Evolutionary conservation across 2,797 vertebrate genomes (phyloP).

Genomic region (Natrix natrix): DNA sequence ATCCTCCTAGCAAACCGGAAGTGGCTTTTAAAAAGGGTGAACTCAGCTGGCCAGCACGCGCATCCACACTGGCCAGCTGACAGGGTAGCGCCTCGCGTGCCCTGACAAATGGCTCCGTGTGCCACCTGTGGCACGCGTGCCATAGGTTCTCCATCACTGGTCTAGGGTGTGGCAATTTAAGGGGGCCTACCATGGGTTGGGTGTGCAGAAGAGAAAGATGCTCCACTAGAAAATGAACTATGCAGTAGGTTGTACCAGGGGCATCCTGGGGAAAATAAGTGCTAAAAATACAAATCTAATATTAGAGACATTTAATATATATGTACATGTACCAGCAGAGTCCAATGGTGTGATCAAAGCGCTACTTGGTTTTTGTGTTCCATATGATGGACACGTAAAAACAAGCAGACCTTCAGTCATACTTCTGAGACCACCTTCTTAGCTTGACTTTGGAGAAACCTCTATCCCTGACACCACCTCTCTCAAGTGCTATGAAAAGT

Average conservation of each 20-base stretch:
- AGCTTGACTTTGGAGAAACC: not conserved
- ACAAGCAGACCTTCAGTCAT: not conserved
- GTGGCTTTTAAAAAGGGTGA: too few relatives aligned
- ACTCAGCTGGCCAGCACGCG: too few relatives aligned
- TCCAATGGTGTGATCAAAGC: not conserved
- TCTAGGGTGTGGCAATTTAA: not conserved
- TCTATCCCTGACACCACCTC: not conserved
- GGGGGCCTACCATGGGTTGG: not conserved
- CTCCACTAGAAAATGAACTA: not conserved
- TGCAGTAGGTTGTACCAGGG: not conserved
- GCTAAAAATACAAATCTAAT: not conserved
- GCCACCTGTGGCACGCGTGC: too few relatives aligned
- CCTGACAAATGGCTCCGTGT: too few relatives aligned
- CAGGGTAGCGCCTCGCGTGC: too few relatives aligned
- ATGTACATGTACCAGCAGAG: not conserved
- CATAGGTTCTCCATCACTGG: too few relatives aligned
- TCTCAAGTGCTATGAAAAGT: not conserved
- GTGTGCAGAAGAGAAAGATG: not conserved
- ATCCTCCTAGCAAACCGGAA: too few relatives aligned
- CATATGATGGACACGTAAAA: not conserved
- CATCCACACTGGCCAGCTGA: too few relatives aligned
- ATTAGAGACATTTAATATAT: constrained; percentile 2
- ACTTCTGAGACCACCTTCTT: not conserved
- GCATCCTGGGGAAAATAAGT: not conserved
- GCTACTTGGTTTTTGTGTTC: not conserved